Percentiles rank a stretch among this genome's conserved stretches.
Conservation (phyloP, 2,888 invertebrate genomes). For the Meiosimyza platycephala region DNA sequence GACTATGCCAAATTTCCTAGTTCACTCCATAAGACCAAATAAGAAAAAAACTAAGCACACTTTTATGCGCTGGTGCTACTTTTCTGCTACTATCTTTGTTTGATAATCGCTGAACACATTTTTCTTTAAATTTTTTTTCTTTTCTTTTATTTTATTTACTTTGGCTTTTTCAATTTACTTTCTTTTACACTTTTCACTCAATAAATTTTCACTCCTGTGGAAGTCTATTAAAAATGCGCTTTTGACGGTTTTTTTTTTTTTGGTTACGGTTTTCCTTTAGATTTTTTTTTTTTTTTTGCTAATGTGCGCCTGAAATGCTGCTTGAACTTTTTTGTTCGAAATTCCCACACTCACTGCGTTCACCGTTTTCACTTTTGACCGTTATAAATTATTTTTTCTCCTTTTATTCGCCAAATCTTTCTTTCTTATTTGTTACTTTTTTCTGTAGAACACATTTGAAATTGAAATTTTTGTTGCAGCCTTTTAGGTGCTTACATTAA, state of each 20-base stretch:
- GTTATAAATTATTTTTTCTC: background rate
- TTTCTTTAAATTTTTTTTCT: slow-evolving; percentile 49
- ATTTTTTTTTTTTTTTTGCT: slow-evolving; percentile 1
- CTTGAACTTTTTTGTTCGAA: background rate
- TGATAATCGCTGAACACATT: slow-evolving; percentile 55
- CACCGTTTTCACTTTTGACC: background rate
- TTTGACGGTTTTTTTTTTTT: slow-evolving; percentile 1
- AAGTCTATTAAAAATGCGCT: slow-evolving; percentile 36
- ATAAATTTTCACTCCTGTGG: slow-evolving; percentile 49
- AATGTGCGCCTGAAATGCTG: slow-evolving; percentile 40
- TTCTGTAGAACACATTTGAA: slow-evolving; percentile 23
- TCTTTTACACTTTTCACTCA: slow-evolving; percentile 45
- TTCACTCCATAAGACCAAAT: slow-evolving; percentile 35
- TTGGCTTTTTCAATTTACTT: slow-evolving; percentile 36
- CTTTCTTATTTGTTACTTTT: background rate
- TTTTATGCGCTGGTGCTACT: slow-evolving; percentile 48
- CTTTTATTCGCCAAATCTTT: background rate
- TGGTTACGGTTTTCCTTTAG: background rate
- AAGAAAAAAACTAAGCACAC: slow-evolving; percentile 42
- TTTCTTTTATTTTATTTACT: background rate
- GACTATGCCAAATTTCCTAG: too few relatives aligned
- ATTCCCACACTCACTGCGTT: background rate
- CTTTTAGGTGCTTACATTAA: slow-evolving; percentile 14
- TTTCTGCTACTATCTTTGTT: slow-evolving; percentile 51
- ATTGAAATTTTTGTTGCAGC: slow-evolving; percentile 4